Evolutionary conservation across 2,888 invertebrate species (phyloP).

Genomic region (Napeogenes inachia): DNA sequence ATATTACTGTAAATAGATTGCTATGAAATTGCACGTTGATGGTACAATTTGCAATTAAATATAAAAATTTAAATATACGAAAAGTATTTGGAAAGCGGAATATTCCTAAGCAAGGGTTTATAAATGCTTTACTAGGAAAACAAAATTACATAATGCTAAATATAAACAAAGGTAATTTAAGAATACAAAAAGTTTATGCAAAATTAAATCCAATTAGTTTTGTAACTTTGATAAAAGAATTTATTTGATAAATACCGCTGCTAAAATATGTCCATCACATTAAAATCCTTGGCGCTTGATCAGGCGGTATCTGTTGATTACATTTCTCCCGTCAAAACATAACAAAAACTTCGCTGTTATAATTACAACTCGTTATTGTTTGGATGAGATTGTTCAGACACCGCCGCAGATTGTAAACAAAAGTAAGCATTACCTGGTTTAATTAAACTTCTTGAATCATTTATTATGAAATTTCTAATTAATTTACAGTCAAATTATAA

Average conservation of each 20-base stretch:
- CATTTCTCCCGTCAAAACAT: conserved; percentile 51
- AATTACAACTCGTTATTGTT: conserved; percentile 36
- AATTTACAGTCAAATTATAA: conserved; percentile 35
- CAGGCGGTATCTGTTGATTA: conserved; percentile 51
- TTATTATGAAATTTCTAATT: conserved; percentile 37
- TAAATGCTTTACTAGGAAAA: no score
- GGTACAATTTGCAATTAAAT: conserved; percentile 7
- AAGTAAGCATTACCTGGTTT: conserved; percentile 34
- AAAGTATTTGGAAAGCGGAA: no score
- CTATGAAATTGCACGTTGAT: conserved; percentile 28
- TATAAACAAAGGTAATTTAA: no score
- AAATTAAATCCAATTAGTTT: not conserved
- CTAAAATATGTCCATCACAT: conserved; percentile 54
- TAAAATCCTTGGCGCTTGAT: conserved; percentile 46
- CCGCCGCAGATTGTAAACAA: conserved; percentile 33
- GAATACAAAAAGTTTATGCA: not conserved
- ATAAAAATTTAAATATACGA: not conserved
- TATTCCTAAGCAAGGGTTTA: no score
- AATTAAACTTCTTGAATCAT: conserved; percentile 37
- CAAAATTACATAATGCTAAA: no score
- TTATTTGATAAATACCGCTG: conserved; percentile 50
- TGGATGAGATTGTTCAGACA: conserved; percentile 32
- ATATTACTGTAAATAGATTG: conserved; percentile 32
- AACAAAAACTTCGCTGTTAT: conserved; percentile 36
- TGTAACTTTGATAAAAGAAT: conserved; percentile 22